Evolutionary conservation across 2,888 invertebrate species (phyloP), one percentile per base, ranked within the genome.

Genomic region (Steinernema carpocapsae): DNA sequence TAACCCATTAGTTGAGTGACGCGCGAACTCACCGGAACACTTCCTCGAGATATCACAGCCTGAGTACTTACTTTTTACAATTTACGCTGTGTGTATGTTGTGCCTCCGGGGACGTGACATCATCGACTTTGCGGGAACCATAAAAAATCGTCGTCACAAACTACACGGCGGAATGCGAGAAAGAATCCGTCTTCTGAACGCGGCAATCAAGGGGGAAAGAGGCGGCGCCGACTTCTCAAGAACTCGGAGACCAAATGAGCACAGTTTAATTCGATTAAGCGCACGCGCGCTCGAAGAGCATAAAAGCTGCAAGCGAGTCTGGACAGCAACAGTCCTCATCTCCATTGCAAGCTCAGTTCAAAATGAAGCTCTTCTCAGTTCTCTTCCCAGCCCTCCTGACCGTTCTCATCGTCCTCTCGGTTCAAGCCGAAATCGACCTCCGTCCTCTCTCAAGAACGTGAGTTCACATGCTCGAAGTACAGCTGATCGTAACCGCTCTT

Each of bases 201-300:
- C 19, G 19, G 48, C 19, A 14, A 48, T 48, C 48, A 48, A 19
- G 48, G 1, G 32, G 32, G 32, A 64, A 64, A 26, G 29, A 64
- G 64, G 64, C 64, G 64, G 64, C 14, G 64, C n/a, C 19, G 26
- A 29, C 32, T 29, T 64, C 32, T 26, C 14, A 64, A 64, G 29
- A 64, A 64, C 32, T 64, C 64, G 26, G 19, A 64, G 64, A 64
- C 64, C 26, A 64, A 64, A 29, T 4, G 64, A 29, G 64, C 64
- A 64, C 64, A 29, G 64, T 64, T 64, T 64, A 64, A 64, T 64
- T 64, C 37, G 64, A 64, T 64, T 26, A 64, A 29, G 64, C 64
- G 19, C 64, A 64, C 64, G 32, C 56, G 56, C 56, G 22, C 56
- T 4, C 3, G 17, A 48, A 48, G 19, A n/a, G 48, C 48, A 48